Base-by-base conservation (phyloP, 2,113 vertebrate species). In the Sigmodon hispidus region DNA sequence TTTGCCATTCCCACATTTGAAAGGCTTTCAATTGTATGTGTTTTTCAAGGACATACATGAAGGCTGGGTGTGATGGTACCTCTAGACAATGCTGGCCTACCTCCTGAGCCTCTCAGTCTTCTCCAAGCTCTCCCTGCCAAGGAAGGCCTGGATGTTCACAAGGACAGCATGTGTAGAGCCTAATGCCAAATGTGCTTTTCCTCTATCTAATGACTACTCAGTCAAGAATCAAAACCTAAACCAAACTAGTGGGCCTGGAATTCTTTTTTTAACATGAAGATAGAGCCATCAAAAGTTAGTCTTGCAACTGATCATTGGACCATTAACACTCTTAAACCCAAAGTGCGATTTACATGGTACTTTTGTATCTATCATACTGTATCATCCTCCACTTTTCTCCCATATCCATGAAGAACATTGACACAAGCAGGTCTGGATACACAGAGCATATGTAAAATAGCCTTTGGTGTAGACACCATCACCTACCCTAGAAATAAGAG, bases 21-120 rank as follows among this genome's bases (percentile, higher is more conserved):
- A 96, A 94, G 90, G 13, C 31, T 91, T 96, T 70, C 69, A 95
- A 61, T 69, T 69, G 29, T 75, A 85, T 36, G 26, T 73, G 75
- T 7, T 91, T 90, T 63, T 48, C 61, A 83, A 31, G 55, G 79
- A 43, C 21, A 55, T 6, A 86, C 31, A 67, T 0, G 59, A 65
- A 90, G 45, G 43, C 0, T 40, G 15, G 67, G 26, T 73, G 3
- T 65, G 45, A 67, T 75, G 17, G 69, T n/a, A 31, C 7, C 9
- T 76, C 55, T 90, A 87, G n/a, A 21, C 36, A 36, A 69, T 21
- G n/a, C 11, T 40, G 5, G 16, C 26, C 81, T 59, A 59, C 7
- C 34, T 40, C 16, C 40, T 16, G 19, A 69, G 48, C 52, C 75
- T 91, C 24, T 19, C 63, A 73, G 87, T 26, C 55, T 83, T 93